Base-by-base conservation (phyloP, 2,113 vertebrate species). In the Syngnathus floridae region DNA sequence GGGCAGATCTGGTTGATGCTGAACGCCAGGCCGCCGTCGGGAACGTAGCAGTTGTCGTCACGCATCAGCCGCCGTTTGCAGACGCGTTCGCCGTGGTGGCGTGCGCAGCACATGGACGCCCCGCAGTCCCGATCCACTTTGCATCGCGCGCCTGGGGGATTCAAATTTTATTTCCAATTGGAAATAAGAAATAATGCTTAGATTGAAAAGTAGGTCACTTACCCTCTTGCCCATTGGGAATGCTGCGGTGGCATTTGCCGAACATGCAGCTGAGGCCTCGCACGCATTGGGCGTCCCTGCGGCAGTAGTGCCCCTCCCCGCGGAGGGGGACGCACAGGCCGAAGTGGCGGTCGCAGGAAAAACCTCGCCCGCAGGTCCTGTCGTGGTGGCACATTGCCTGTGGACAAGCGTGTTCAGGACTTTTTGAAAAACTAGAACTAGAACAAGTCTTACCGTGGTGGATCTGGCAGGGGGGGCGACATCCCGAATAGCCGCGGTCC, bases 1-100 rank as follows among this genome's bases (percentile, higher is more conserved):
- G 93, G 92, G 65, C 94, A 95, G 7, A 93, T 84, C 78, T 95
- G 93, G 88, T 94, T 94, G 66, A 95, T 90, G 84, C 93, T 95
- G 88, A 93, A 94, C 0, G 93, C 93, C 66, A 94, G 77, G 0
- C 93, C 92, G 0, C 93, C 93, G 7, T 92, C 91, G 0, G 93
- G 93, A 0, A 94, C 88, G 0, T 86, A 93, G 83, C 94, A 95
- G 72, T 81, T 89, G 62, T 92, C 88, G 0, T 80, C 88, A 2
- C 73, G 71, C 0, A 45, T 66, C 74, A 94, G 80, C 1, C 89
- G 87, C 13, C 78, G 83, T 67, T 93, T 94, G 80, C 93, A 95
- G 49, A 95, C 87, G n/a, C 73, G 84, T 70, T 95, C 93, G 0
- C 94, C 93, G 17, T 94, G 93, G 75, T 89, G 91, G 17, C 93